These are phyloP conservation scores for Lasius fuliginosus DNA, from an alignment of 2,888 invertebrate genomes.

Conservation along the genomic window DNA sequence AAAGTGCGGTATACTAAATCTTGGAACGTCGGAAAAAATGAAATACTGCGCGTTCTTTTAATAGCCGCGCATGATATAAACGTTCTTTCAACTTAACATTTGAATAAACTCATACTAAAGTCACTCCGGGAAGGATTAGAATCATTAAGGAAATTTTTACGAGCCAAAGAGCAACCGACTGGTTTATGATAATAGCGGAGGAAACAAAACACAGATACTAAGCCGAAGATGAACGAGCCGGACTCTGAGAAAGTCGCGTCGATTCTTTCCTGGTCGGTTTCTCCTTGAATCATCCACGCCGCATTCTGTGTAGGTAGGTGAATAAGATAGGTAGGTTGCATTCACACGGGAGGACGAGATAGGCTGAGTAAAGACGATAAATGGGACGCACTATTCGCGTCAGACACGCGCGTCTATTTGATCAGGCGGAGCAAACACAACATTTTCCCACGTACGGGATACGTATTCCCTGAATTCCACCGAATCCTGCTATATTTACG, in stretches of 20 bases:
- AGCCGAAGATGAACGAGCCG: conserved; percentile 13
- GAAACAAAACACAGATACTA: conserved; percentile 12
- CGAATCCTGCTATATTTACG: conserved; percentile 30
- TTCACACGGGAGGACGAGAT: conserved; percentile 56
- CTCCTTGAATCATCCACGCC: conserved; percentile 50
- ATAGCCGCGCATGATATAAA: neutral
- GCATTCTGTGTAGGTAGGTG: conserved; percentile 27
- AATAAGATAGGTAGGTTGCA: conserved; percentile 29
- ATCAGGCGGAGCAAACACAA: conserved; percentile 79
- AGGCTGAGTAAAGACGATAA: conserved; percentile 43
- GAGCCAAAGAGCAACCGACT: neutral
- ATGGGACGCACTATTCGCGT: conserved; percentile 50
- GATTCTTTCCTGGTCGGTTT: conserved; percentile 30
- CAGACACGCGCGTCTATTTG: conserved; percentile 73
- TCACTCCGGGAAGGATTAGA: neutral
- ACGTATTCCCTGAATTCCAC: conserved; percentile 65
- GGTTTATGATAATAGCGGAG: conserved; percentile 14
- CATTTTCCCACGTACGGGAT: conserved; percentile 80
- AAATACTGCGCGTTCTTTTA: neutral
- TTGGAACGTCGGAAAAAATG: neutral
- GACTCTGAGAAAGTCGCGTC: conserved; percentile 18
- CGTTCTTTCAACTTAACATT: neutral
- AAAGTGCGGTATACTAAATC: neutral
- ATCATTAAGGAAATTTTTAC: conserved; percentile 29
- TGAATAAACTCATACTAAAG: conserved; percentile 12